Base-by-base conservation (phyloP, 2,888 invertebrate genomes). In the Xanthostigma xanthostigma region DNA sequence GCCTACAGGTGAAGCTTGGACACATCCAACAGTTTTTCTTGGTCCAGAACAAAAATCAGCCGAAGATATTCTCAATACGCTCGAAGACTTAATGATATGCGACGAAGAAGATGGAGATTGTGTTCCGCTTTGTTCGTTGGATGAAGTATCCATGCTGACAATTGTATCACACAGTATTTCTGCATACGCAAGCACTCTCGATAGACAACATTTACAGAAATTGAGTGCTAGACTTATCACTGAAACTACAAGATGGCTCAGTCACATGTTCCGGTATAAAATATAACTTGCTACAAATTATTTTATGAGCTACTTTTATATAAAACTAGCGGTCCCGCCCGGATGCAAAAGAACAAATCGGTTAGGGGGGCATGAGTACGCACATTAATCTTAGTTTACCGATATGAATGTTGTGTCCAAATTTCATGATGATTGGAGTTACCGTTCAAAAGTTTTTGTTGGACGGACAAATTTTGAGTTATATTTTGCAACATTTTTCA, bases 221-320 rank as follows among this genome's bases (percentile, higher is more conserved):
- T 73, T 94, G 14, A 84, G 88, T 40, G 79, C 82, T 39, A 81
- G 86, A 58, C 78, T 94, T 55, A 83, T 86, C 1, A 81, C 83
- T 35, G 93, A 93, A 61, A 87, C 89, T 1, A 86, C 88, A 5
- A 71, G 87, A 55, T 93, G 93, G 93, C 72, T 93, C 59, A 79
- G 87, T 46, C 82, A 88, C 60, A 75, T 93, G 60, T 91, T 91
- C 69, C 83, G 83, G 85, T 84, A 63, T 61, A 64, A 48, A 33
- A 36, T 37, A 51, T 41, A 35, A 13, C 35, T 43, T 36, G 11
- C 12, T 44, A 10, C 12, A 39, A 8, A 41, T 13, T 42, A 12
- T 6, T 27, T 27, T 27, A 27, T 27, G 27, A 27, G 27, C 27
- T 27, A 27, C 27, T 27, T 27, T 27, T 27, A 17, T 55, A 44